A percentile compares a stretch with the other conserved stretches of the same genome.
phyloP scores from a whole-genome alignment of 2,888 invertebrate genomes.

The Mesopsocus fuscifrons region DNA sequence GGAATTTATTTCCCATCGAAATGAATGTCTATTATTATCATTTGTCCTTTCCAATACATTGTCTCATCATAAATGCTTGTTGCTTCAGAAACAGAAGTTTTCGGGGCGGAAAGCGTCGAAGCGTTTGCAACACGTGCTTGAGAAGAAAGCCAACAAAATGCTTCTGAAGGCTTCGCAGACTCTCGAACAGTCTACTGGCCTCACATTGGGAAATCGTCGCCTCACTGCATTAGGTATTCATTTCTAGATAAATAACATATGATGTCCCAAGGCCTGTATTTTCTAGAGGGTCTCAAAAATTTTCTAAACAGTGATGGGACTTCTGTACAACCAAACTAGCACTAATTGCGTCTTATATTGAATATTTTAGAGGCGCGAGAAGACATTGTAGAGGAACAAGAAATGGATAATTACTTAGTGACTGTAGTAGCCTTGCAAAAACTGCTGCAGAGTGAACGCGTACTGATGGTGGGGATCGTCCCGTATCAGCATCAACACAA shows the following conservation, averaged over 20 bases:
- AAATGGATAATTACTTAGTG: slow-evolving; percentile 66
- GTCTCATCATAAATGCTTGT: no score
- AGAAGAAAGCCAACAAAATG: slow-evolving; percentile 63
- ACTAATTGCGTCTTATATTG: no score
- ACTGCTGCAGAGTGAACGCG: slow-evolving; percentile 72
- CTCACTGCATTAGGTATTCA: slow-evolving; percentile 26
- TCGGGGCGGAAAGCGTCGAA: slow-evolving; percentile 56
- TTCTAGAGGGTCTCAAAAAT: no score
- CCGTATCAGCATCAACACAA: slow-evolving; percentile 61
- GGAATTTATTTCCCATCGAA: slow-evolving; percentile 11
- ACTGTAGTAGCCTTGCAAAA: slow-evolving; percentile 66
- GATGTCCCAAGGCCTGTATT: no score
- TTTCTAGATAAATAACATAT: no score
- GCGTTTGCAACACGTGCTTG: slow-evolving; percentile 66
- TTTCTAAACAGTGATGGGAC: no score
- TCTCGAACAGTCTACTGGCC: slow-evolving; percentile 59
- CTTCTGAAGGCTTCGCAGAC: slow-evolving; percentile 68
- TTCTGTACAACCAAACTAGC: no score
- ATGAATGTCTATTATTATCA: slow-evolving; percentile 5
- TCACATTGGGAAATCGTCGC: slow-evolving; percentile 48
- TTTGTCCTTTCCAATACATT: slow-evolving; percentile 11
- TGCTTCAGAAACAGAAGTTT: slow-evolving; percentile 42
- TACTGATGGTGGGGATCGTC: slow-evolving; percentile 65
- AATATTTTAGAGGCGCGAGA: slow-evolving; percentile 27
- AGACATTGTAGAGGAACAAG: slow-evolving; percentile 50